A percentile compares a stretch with the other conserved stretches of the same genome.
These are phyloP conservation scores for Eugnorisma glareosa DNA, from an alignment of 2,888 invertebrate species.

Conservation along the genomic window DNA sequence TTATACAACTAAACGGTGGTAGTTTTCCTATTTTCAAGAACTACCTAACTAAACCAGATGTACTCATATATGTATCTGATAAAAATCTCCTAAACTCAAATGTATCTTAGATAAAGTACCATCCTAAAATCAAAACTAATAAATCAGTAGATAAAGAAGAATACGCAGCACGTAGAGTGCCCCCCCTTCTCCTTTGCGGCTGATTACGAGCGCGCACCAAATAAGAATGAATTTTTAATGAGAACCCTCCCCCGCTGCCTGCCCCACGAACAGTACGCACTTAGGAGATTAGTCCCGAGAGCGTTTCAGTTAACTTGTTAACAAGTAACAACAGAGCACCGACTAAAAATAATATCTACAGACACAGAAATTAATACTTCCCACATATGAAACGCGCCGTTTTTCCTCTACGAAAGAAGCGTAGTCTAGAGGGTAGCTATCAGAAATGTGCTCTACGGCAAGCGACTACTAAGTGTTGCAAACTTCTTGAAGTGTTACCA, in stretches of 20 bases:
- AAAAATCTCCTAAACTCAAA: background rate
- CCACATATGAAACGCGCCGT: conserved; percentile 10
- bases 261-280: conserved; percentile 84
- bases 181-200: conserved; percentile 77
- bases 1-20: background rate
- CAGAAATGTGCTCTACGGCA: background rate
- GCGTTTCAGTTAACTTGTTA: conserved; percentile 81
- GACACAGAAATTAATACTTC: conserved; percentile 45
- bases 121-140: conserved; percentile 68
- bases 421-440: background rate
- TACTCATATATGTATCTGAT: background rate
- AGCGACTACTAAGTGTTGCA: background rate
- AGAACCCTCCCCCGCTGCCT: conserved; percentile 75
- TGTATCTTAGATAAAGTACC: background rate
- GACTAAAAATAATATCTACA: conserved; percentile 69
- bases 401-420: background rate
- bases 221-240: conserved; percentile 91
- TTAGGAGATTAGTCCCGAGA: conserved; percentile 90
- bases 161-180: conserved; percentile 75
- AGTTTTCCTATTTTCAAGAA: background rate
- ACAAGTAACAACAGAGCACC: conserved; percentile 73
- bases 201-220: conserved; percentile 87
- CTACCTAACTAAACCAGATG: background rate
- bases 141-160: conserved; percentile 83
- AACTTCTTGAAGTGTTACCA: conserved; percentile 4